Conservation (phyloP, 2,888 invertebrate species). For the Drosophila rellima region DNA sequence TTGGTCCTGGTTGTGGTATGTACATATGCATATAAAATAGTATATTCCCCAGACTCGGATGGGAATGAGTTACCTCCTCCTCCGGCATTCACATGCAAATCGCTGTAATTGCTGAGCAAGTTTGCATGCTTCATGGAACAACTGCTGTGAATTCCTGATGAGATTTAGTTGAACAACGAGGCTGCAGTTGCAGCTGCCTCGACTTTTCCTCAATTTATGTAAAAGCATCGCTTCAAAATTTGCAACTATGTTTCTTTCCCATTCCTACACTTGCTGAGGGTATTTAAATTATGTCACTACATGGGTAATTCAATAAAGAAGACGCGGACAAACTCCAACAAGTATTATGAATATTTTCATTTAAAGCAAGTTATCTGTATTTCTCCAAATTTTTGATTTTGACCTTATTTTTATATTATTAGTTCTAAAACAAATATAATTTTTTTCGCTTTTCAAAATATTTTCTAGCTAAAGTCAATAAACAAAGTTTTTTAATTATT, state of each 20-base stretch:
- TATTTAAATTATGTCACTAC: background rate
- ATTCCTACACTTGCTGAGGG: background rate
- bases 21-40: slow-evolving; percentile 28
- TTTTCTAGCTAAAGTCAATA: too few relatives aligned
- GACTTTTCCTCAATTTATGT: slow-evolving; percentile 52
- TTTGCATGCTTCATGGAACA: slow-evolving; percentile 48
- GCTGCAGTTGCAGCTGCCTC: slow-evolving; percentile 4
- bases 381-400: too few relatives aligned
- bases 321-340: background rate
- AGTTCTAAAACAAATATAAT: too few relatives aligned
- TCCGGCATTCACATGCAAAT: slow-evolving; percentile 45
- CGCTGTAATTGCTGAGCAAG: slow-evolving; percentile 47
- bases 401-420: too few relatives aligned
- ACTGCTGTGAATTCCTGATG: slow-evolving; percentile 52
- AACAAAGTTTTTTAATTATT: too few relatives aligned
- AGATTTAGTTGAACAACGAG: slow-evolving; percentile 38
- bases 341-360: background rate
- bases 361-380: background rate
- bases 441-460: background rate
- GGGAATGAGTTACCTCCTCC: background rate
- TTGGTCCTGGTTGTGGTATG: slow-evolving; percentile 90
- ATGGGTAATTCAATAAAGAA: background rate
- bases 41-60: background rate
- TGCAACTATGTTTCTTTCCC: slow-evolving; percentile 6
- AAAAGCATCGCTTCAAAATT: slow-evolving; percentile 38